These are phyloP conservation scores for Heliornis fulica DNA, from an alignment of 2,113 vertebrate species.

Conservation along the genomic window DNA sequence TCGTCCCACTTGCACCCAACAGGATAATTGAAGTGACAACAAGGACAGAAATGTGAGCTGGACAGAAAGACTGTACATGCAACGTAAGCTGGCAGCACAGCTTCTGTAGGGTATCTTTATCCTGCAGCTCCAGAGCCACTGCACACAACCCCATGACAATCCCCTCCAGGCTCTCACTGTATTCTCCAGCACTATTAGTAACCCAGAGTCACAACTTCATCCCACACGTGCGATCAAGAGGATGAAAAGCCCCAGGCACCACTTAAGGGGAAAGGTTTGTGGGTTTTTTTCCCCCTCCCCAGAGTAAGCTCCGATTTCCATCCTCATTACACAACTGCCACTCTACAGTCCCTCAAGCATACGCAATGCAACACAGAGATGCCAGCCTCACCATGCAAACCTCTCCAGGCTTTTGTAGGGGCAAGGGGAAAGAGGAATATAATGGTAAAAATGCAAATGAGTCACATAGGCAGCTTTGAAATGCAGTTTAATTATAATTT, in stretches of 20 bases:
- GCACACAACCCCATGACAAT: neutral
- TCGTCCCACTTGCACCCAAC: neutral
- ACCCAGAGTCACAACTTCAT: neutral
- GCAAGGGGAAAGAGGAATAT: neutral
- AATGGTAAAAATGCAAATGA: conserved; percentile 37
- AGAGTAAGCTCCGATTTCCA: conserved; percentile 1
- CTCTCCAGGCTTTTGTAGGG: neutral
- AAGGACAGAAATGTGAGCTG: neutral
- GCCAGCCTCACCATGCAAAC: neutral
- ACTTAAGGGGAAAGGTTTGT: neutral
- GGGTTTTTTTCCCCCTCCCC: neutral
- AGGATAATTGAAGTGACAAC: neutral
- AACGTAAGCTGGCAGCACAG: neutral
- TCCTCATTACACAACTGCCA: conserved; percentile 23
- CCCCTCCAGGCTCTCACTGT: neutral
- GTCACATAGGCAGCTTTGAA: too few species aligned
- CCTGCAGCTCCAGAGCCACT: neutral
- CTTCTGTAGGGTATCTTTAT: neutral
- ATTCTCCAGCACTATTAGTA: neutral
- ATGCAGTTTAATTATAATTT: conserved; percentile 49
- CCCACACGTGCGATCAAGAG: rapidly evolving
- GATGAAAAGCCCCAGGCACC: neutral
- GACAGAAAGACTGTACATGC: neutral
- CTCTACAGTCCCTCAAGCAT: neutral
- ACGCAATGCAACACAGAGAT: neutral